Evolutionary conservation across 2,888 invertebrate genomes (phyloP), one percentile per base, ranked within the genome.

Genomic region (Anorthoa munda): DNA sequence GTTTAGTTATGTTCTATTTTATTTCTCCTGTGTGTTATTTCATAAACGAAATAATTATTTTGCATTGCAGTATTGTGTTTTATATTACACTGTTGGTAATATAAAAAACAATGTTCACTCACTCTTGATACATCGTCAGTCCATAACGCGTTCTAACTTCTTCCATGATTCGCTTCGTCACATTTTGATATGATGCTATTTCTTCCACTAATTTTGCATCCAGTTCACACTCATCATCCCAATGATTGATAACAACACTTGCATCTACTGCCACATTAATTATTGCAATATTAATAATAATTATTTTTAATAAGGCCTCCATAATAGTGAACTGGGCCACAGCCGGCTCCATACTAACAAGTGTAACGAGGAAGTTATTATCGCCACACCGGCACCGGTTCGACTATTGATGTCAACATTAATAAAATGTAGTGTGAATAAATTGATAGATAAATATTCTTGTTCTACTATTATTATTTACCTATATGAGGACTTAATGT

Each of bases 181-280:
- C 87, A 72, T 94, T 91, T 84, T 94, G 90, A 86, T 97, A 97
- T 4, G 96, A 93, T 21, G 94, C 92, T 81, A 98, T 97, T 94
- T 98, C 97, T 18, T 93, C 79, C 0, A 89, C 66, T 48, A 92
- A 72, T 3, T 84, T 77, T 48, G 74, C 51, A 73, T 88, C 87
- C 39, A 92, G 70, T 4, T 72, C 58, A 84, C 92, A 92, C 11
- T 85, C 81, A 39, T 85, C 81, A 23, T 88, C 87, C 67, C 81
- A 87, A n/a, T 87, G 79, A 66, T 84, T 89, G 58, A 91, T 87
- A 55, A 90, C 50, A n/a, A 84, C 82, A 86, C 81, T 90, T 50
- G 89, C 63, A 56, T 88, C 51, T 5, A 83, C 73, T 66, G 73
- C 71, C 61, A 78, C 55, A 59, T 46, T 59, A 75, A 58, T 69